These are phyloP conservation scores for Tethya wilhelma DNA, from an alignment of 37 sponge, comb jelly and placozoan species.

Conservation along the genomic window DNA sequence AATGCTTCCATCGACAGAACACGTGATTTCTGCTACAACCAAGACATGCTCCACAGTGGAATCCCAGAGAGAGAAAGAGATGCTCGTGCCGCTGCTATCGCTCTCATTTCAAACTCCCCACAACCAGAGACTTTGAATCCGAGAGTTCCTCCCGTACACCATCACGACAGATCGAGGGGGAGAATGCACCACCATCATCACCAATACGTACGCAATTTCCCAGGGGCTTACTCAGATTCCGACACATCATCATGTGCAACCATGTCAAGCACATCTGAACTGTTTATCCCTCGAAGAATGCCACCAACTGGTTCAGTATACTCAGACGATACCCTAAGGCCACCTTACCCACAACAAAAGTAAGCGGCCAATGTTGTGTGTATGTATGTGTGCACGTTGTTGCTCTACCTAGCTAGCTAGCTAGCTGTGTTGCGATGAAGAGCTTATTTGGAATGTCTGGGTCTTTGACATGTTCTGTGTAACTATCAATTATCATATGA, in stretches of 20 bases:
- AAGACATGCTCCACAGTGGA: slow-evolving; percentile 5
- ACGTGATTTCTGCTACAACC: slow-evolving; percentile 27
- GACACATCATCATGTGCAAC: slow-evolving; percentile 58
- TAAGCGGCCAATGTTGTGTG: too few species aligned
- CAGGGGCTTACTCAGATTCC: slow-evolving; percentile 5
- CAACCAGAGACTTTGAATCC: slow-evolving; percentile 39
- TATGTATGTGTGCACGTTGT: too few species aligned
- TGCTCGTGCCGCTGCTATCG: slow-evolving; percentile 60
- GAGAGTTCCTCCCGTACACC: background rate
- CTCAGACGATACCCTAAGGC: too few species aligned
- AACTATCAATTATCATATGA: too few species aligned
- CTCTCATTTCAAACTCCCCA: slow-evolving; percentile 54
- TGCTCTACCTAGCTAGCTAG: too few species aligned
- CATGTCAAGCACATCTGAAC: slow-evolving; percentile 56
- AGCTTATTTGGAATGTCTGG: too few species aligned
- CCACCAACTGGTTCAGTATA: too few species aligned
- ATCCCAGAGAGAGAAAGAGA: slow-evolving; percentile 25
- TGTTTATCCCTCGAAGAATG: slow-evolving; percentile 44
- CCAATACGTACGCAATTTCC: background rate
- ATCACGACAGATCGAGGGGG: background rate
- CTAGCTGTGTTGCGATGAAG: too few species aligned
- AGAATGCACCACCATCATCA: background rate
- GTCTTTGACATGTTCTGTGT: too few species aligned
- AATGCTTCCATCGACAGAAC: slow-evolving; percentile 11
- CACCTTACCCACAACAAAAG: too few species aligned